Evolutionary conservation across 2,797 vertebrate genomes (phyloP).

Genomic region (Prunella strophiata): DNA sequence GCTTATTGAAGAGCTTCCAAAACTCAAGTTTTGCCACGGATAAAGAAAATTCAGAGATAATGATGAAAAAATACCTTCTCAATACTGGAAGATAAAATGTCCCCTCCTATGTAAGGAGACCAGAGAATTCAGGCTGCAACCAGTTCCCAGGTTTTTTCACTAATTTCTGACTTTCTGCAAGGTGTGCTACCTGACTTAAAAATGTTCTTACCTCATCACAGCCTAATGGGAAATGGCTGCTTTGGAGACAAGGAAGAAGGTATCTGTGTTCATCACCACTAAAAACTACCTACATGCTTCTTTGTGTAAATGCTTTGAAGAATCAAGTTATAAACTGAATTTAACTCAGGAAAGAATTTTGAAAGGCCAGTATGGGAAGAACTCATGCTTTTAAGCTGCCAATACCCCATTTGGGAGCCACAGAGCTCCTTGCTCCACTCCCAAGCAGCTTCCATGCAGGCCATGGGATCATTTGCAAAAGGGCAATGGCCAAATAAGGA

Average conservation of each 20-base stretch:
- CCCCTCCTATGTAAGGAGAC: accelerated
- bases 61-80: neutral
- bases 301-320: neutral
- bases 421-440: neutral
- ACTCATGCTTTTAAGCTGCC: neutral
- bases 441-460: neutral
- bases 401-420: neutral
- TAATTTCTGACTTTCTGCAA: neutral
- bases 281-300: neutral
- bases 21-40: neutral
- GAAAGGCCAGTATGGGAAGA: accelerated
- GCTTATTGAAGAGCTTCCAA: neutral
- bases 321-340: neutral
- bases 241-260: neutral
- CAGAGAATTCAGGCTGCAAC: neutral
- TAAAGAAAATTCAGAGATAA: neutral
- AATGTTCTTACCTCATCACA: neutral
- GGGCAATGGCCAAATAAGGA: neutral
- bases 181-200: neutral
- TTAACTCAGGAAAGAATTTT: neutral
- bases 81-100: neutral
- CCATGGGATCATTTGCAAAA: accelerated
- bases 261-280: neutral
- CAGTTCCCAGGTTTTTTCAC: neutral
- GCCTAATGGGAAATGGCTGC: neutral